These are phyloP conservation scores for Leptura quadrifasciata DNA, from an alignment of 2,888 invertebrate species.

Conservation along the genomic window DNA sequence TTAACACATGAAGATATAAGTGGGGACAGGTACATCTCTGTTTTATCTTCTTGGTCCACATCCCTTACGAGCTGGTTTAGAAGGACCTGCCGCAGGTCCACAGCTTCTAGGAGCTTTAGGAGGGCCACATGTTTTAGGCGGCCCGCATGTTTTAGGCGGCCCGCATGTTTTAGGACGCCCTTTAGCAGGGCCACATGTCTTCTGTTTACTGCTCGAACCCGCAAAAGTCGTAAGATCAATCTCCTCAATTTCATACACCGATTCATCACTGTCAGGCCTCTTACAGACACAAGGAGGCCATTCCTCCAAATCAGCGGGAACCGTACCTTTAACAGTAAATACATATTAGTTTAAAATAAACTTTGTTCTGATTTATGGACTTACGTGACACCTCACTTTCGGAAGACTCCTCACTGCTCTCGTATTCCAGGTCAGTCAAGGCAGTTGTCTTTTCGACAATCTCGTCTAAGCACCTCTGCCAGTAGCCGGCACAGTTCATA, in stretches of 20 bases:
- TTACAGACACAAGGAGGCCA: not conserved
- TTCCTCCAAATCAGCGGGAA: conserved; percentile 3
- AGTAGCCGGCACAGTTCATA: conserved; percentile 68
- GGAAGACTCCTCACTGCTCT: conserved; percentile 3
- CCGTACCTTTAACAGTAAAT: not conserved
- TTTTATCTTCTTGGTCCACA: conserved; percentile 9
- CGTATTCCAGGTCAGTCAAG: conserved; percentile 54
- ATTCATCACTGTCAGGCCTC: conserved; percentile 19
- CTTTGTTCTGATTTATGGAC: not conserved
- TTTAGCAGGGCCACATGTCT: not conserved
- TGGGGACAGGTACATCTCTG: not conserved
- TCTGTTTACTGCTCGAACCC: not conserved
- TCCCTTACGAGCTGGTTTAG: not conserved
- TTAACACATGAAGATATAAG: not conserved
- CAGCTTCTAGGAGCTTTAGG: not conserved
- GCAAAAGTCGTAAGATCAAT: not conserved
- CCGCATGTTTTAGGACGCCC: not conserved
- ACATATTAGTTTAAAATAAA: not conserved
- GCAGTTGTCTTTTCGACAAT: conserved; percentile 64
- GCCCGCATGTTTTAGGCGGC: not conserved
- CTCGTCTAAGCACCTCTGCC: conserved; percentile 68
- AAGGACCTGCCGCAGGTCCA: not conserved
- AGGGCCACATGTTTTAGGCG: not conserved
- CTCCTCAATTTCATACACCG: conserved; percentile 36
- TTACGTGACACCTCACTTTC: conserved; percentile 43